Conservation (phyloP, 2,888 invertebrate species). For the Chloroclystis v-ata region DNA sequence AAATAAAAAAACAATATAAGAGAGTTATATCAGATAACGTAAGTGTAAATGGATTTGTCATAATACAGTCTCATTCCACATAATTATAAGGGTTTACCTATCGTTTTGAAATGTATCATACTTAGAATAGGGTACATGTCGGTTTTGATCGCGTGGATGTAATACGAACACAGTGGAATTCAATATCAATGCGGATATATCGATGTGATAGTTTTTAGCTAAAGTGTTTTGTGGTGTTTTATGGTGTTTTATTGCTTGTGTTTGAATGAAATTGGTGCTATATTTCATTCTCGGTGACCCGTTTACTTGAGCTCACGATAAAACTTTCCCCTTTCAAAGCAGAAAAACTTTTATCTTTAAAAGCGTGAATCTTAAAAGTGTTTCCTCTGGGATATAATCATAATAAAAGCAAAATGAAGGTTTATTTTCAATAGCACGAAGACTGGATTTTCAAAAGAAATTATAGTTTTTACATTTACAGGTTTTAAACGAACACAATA, state of each 20-base stretch:
- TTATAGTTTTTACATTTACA: no score
- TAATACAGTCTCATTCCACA: no score
- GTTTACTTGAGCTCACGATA: background rate
- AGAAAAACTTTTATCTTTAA: background rate
- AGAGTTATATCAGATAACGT: no score
- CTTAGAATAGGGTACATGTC: constrained; percentile 16
- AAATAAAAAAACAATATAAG: no score
- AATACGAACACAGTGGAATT: constrained; percentile 55
- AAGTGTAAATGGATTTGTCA: no score
- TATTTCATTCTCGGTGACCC: constrained; percentile 1
- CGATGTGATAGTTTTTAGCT: constrained; percentile 4
- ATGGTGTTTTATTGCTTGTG: constrained; percentile 14
- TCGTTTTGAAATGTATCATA: no score
- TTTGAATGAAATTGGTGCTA: constrained; percentile 6
- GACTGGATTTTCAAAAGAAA: no score
- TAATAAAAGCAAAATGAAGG: background rate
- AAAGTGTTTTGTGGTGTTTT: constrained; percentile 4
- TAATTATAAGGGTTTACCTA: no score
- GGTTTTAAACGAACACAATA: no score
- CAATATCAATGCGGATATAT: constrained; percentile 9
- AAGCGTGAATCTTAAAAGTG: background rate
- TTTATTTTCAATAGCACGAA: no score
- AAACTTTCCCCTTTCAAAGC: background rate
- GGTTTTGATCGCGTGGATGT: constrained; percentile 37
- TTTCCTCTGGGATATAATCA: background rate